Conservation (phyloP, 2,797 vertebrate genomes). For the Staurois parvus region DNA sequence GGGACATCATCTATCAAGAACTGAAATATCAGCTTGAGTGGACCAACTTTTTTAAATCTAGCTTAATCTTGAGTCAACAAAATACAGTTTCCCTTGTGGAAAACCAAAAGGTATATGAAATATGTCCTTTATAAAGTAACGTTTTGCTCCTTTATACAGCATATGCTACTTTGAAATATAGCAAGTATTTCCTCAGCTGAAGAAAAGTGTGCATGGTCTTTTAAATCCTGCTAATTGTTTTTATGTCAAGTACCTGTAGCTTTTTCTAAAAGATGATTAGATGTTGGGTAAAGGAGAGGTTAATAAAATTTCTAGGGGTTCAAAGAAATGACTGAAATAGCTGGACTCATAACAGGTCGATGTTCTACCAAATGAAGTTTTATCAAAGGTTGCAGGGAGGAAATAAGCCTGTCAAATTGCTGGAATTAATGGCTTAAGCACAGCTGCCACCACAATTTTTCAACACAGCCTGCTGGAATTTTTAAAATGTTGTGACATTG, state of each 20-base stretch:
- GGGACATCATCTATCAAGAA: no score
- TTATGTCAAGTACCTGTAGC: neutral
- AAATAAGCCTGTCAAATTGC: slow-evolving; percentile 44
- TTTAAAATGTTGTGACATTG: slow-evolving; percentile 41
- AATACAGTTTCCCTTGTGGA: no score
- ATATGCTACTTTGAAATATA: no score
- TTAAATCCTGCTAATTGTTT: neutral
- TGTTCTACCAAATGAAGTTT: slow-evolving; percentile 44
- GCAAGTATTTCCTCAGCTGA: no score
- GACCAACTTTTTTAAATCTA: no score
- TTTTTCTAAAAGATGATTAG: neutral
- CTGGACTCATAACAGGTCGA: slow-evolving; percentile 33
- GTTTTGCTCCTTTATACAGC: no score
- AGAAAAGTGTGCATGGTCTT: no score
- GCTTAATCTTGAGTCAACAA: no score
- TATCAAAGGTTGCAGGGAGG: slow-evolving; percentile 44
- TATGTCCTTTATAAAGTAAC: no score
- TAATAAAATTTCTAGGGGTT: slow-evolving; percentile 43
- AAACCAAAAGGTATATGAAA: no score
- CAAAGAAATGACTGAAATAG: slow-evolving; percentile 29
- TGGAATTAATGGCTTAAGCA: slow-evolving; percentile 37
- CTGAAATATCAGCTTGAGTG: no score
- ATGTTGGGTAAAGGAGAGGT: slow-evolving; percentile 19
- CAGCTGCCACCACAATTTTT: slow-evolving; percentile 32
- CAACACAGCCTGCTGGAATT: slow-evolving; percentile 23